These are phyloP conservation scores for Lasioglossum pauxillum DNA, from an alignment of 2,888 invertebrate species.

Conservation along the genomic window DNA sequence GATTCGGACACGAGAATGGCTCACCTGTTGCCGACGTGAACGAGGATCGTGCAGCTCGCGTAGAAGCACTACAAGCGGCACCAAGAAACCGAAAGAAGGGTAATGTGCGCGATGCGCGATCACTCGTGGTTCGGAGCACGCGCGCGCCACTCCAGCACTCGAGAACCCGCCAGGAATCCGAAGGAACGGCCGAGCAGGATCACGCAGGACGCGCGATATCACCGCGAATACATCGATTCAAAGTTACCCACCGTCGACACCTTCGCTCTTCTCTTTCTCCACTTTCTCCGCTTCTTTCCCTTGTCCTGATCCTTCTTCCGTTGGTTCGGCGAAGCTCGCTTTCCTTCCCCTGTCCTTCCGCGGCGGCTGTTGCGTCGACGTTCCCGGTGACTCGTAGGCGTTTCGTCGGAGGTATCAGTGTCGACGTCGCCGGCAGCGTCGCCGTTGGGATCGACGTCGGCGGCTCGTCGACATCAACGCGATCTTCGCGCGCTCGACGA, in stretches of 20 bases:
- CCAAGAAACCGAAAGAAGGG: slow-evolving; percentile 49
- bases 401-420: background rate
- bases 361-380: background rate
- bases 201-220: slow-evolving; percentile 17
- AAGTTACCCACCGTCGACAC: slow-evolving; percentile 1
- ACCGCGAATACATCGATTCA: background rate
- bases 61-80: slow-evolving; percentile 39
- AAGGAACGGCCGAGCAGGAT: slow-evolving; percentile 37
- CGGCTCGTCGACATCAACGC: background rate
- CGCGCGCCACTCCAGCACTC: slow-evolving; percentile 41
- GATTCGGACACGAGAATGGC: slow-evolving; percentile 35
- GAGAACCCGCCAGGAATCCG: slow-evolving; percentile 47
- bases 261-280: background rate
- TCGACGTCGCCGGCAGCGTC: background rate
- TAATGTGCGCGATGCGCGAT: slow-evolving; percentile 50
- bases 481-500: background rate
- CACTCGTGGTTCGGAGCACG: slow-evolving; percentile 31
- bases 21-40: slow-evolving; percentile 72
- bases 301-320: background rate
- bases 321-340: background rate
- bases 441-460: background rate
- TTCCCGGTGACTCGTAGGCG: background rate
- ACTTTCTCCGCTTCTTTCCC: background rate
- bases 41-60: slow-evolving; percentile 47
- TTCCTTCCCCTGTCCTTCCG: background rate